Conservation (phyloP, 2,113 vertebrate genomes). For the Himantopus leucocephalus region DNA sequence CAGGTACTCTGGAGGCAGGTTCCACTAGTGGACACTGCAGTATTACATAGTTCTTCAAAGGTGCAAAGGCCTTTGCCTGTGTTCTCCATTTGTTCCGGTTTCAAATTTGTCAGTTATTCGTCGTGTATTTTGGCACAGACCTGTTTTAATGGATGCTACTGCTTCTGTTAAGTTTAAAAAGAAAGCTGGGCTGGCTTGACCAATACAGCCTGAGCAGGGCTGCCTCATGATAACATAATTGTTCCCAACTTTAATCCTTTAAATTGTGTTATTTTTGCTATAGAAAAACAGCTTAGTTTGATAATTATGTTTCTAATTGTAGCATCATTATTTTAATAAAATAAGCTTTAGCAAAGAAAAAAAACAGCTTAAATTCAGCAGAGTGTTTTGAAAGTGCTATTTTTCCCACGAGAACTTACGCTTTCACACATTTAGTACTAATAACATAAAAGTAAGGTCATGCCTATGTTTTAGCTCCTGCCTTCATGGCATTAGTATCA, state of each 20-base stretch:
- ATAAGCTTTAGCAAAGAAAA: not conserved
- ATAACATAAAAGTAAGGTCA: not conserved
- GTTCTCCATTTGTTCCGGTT: not conserved
- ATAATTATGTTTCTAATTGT: not conserved
- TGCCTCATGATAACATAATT: not conserved
- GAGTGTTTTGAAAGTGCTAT: not conserved
- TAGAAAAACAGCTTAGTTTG: not conserved
- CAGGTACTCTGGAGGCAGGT: not conserved
- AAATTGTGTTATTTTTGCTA: not conserved
- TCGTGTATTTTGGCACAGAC: not conserved
- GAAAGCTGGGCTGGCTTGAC: not conserved
- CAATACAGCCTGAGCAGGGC: not conserved
- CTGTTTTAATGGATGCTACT: not conserved
- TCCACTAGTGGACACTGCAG: no score
- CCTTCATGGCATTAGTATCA: not conserved
- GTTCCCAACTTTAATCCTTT: not conserved
- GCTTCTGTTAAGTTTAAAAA: not conserved
- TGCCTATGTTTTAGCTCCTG: not conserved
- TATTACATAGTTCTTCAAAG: not conserved
- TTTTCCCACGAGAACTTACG: not conserved
- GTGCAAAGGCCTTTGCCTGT: not conserved
- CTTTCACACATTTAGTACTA: not conserved
- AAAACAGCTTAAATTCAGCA: not conserved
- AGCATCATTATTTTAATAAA: constrained; percentile 3
- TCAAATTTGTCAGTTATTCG: not conserved